Evolutionary conservation across 2,888 invertebrate genomes (phyloP).

Genomic region (Mythimna loreyi): DNA sequence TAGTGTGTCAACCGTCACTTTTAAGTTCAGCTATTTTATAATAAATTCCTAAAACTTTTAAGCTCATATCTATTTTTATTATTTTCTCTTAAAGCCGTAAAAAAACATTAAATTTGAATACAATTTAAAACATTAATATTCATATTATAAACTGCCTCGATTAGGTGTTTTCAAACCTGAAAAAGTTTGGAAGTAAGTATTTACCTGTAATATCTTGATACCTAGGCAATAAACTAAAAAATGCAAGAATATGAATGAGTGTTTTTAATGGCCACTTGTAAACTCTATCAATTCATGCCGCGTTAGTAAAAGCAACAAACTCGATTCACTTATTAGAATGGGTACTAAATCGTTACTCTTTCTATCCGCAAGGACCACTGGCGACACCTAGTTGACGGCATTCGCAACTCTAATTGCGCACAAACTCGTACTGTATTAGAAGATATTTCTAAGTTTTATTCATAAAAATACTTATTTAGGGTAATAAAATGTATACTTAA

Average conservation of each 20-base stretch:
- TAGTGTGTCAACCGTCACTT: too few species aligned
- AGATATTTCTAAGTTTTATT: not conserved
- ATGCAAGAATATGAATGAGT: not conserved
- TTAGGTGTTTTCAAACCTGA: not conserved
- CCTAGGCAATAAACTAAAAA: not conserved
- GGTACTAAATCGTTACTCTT: not conserved
- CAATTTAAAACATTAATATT: too few species aligned
- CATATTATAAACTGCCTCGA: not conserved
- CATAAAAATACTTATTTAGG: not conserved
- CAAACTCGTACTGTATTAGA: too few species aligned
- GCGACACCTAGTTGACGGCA: constrained; percentile 24
- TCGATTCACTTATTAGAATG: not conserved
- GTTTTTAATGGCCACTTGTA: not conserved
- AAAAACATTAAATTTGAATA: too few species aligned
- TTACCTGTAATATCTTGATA: too few species aligned
- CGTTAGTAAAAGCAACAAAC: constrained; percentile 8
- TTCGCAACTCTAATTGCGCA: not conserved
- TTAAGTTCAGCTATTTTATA: too few species aligned
- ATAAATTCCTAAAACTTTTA: too few species aligned
- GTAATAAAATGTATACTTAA: not conserved
- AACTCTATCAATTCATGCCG: not conserved
- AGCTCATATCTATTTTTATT: too few species aligned
- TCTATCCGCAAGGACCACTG: constrained; percentile 12
- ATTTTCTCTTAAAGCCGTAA: too few species aligned
- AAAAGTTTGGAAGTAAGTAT: not conserved